Conservation (phyloP, 2,113 vertebrate species). For the Bettongia penicillata region DNA sequence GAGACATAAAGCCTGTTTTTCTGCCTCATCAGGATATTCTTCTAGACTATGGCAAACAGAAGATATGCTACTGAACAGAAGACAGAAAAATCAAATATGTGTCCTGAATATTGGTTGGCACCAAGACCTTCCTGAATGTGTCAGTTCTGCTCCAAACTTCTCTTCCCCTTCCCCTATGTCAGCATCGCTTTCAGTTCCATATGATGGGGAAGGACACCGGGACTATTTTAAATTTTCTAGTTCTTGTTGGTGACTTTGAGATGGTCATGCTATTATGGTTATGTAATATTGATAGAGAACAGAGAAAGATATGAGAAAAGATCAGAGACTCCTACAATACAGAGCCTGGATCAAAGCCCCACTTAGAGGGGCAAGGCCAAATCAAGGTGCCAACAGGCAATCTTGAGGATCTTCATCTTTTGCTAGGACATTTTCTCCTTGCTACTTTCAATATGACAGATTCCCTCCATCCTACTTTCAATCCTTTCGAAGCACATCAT, state of each 20-base stretch:
- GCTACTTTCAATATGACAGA: neutral
- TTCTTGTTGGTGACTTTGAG: neutral
- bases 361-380: neutral
- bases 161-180: neutral
- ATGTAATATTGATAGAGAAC: neutral
- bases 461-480: neutral
- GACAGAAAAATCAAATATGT: neutral
- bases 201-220: neutral
- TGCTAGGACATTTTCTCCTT: neutral
- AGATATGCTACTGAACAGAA: neutral
- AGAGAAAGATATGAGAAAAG: neutral
- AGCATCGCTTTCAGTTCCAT: neutral
- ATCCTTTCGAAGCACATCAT: neutral
- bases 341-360: neutral
- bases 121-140: neutral
- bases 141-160: neutral
- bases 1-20: neutral
- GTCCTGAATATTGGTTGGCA: neutral
- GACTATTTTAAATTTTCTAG: neutral
- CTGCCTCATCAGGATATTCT: neutral
- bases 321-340: neutral
- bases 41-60: neutral
- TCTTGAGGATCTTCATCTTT: too few species aligned
- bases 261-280: neutral
- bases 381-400: neutral